Conservation (phyloP, 30 jellyfish, hydroid and myxozoan genomes). For the Sanderia malayensis region DNA sequence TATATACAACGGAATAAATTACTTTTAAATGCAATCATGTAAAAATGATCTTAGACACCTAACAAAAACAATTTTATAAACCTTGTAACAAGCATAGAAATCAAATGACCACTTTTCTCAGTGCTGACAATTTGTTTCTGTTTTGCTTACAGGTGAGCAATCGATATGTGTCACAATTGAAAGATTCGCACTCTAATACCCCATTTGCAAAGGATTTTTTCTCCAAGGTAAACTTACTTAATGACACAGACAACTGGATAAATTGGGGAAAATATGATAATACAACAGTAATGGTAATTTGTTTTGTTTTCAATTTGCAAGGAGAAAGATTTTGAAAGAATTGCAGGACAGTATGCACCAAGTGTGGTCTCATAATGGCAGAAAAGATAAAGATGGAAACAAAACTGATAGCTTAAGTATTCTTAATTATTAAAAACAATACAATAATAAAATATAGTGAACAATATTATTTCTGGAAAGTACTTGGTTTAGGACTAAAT, state of each 20-base stretch:
- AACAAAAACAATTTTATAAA: background rate
- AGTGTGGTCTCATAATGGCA: slow-evolving; percentile 7
- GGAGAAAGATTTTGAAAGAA: slow-evolving; percentile 77
- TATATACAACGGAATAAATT: background rate
- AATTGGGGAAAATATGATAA: background rate
- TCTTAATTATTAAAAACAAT: too few species aligned
- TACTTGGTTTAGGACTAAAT: too few species aligned
- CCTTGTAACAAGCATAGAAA: background rate
- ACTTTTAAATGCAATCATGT: background rate
- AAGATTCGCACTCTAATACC: slow-evolving; percentile 64
- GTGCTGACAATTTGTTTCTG: background rate
- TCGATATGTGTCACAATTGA: slow-evolving; percentile 83
- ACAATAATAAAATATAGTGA: too few species aligned
- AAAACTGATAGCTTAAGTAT: too few species aligned
- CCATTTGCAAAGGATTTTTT: slow-evolving; percentile 73
- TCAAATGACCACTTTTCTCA: background rate
- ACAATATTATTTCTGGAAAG: too few species aligned
- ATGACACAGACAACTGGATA: background rate
- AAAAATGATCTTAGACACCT: background rate
- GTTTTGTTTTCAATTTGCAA: background rate
- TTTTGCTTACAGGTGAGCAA: slow-evolving; percentile 98
- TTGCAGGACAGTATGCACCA: slow-evolving; percentile 55
- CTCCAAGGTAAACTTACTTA: slow-evolving; percentile 45
- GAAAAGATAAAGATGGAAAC: too few species aligned
- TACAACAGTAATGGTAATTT: background rate